Evolutionary conservation across 2,113 vertebrate species (phyloP), one percentile per base, ranked within the genome.

Genomic region (Chrysochloris asiatica): DNA sequence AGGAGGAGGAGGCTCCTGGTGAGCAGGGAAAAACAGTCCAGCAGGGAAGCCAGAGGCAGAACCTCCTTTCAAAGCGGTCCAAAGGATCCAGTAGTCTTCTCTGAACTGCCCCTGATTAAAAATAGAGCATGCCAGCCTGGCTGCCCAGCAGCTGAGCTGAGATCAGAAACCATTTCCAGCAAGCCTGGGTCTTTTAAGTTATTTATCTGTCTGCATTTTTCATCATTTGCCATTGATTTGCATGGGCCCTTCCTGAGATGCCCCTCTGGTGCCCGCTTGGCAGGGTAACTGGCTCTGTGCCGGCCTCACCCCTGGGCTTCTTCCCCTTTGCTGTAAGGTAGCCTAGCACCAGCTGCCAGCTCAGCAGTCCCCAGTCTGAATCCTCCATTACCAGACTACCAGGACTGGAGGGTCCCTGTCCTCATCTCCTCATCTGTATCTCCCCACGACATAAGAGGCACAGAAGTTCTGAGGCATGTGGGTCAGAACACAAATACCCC

Each of bases 161-260:
- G 86, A 95, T 97, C 94, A 97, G 95, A 94, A 76, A 78, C 76
- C 8, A 1, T 67, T 83, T 83, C 67, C 89, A 89, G 95, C 94
- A 96, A 91, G 85, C 41, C 33, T 71, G 88, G 38, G 63, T 94
- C 97, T 98, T 97, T 96, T 83, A 94, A 95, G 95, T 95, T 95
- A 83, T 94, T 97, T 95, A 93, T 83, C 93, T 78, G 79, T 84
- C 77, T 96, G 89, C 89, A 69, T 96, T 96, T 97, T 96, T 97
- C 89, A 96, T 96, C 94, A 14, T 65, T 90, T 75, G 89, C 83
- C 88, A 83, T 75, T 91, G 93, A 77, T 96, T 93, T 94, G 83
- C 84, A 94, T 30, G 43, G 79, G 80, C 59, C 90, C 79, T 88
- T 95, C 83, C 91, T 26, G 69, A 33, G 52, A 77, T 81, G 41